A percentile compares a stretch with the other conserved stretches of the same genome.
Conservation (phyloP, 2,797 vertebrate species). For the Rousettus madagascariensis region DNA sequence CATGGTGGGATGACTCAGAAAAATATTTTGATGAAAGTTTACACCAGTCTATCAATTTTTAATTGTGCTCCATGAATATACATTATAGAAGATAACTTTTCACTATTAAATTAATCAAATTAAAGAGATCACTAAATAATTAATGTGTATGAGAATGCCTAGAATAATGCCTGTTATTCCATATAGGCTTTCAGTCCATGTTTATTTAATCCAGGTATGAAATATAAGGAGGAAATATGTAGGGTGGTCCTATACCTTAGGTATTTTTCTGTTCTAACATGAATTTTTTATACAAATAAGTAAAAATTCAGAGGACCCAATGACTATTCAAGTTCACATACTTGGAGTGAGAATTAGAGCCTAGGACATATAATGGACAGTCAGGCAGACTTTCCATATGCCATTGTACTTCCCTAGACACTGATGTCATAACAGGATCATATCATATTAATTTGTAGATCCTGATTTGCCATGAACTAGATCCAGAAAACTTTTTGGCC, state of each 20-base stretch:
- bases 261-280: neutral
- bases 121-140: neutral
- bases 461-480: slow-evolving; percentile 28
- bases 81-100: neutral
- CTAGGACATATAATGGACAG: neutral
- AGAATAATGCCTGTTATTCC: neutral
- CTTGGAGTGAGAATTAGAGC: neutral
- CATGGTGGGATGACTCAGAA: neutral
- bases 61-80: neutral
- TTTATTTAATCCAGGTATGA: slow-evolving; percentile 24
- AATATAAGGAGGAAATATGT: neutral
- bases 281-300: neutral
- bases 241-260: neutral
- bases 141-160: neutral
- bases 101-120: neutral
- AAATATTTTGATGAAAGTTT: slow-evolving; percentile 31
- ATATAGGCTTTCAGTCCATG: neutral
- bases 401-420: neutral
- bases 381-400: neutral
- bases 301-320: neutral
- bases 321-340: neutral
- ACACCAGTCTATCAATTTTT: neutral
- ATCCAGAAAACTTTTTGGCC: slow-evolving; percentile 55
- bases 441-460: slow-evolving; percentile 2
- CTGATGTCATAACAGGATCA: neutral